Conservation (phyloP, 1,140 invertebrate species). For the Caenorhabditis brenneri region DNA sequence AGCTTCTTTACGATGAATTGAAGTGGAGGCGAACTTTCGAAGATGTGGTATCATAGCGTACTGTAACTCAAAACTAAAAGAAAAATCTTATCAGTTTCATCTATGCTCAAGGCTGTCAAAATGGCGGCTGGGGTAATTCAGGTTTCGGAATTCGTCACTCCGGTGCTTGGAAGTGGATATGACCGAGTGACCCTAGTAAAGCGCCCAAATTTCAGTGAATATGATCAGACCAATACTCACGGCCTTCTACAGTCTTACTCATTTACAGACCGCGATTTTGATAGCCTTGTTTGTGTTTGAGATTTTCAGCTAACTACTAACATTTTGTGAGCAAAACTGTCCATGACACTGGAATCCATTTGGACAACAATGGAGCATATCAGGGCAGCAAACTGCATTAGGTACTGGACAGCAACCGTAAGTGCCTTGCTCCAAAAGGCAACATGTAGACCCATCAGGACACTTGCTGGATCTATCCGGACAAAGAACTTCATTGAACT, state of each 20-base stretch:
- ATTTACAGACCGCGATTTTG: too few species aligned
- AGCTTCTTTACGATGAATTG: slow-evolving; percentile 20
- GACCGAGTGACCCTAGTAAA: too few species aligned
- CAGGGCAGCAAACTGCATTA: slow-evolving; percentile 70
- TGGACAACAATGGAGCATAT: slow-evolving; percentile 69
- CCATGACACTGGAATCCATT: slow-evolving; percentile 52
- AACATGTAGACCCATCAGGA: slow-evolving; percentile 72
- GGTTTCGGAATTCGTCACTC: too few species aligned
- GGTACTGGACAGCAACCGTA: slow-evolving; percentile 72
- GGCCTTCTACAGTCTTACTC: too few species aligned
- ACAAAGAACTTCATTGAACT: slow-evolving; percentile 41
- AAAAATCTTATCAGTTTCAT: neutral
- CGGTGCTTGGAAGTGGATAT: too few species aligned
- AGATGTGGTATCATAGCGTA: slow-evolving; percentile 14
- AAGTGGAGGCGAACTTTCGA: slow-evolving; percentile 45
- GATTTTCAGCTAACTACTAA: neutral
- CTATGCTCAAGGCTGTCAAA: neutral
- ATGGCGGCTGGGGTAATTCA: too few species aligned
- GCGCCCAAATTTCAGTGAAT: too few species aligned
- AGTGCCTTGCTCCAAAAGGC: slow-evolving; percentile 63
- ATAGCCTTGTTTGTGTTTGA: neutral
- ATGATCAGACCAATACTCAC: too few species aligned
- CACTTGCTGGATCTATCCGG: slow-evolving; percentile 63
- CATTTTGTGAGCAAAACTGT: slow-evolving; percentile 26
- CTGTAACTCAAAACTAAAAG: neutral